Evolutionary conservation across 2,888 invertebrate genomes (phyloP), one percentile per base, ranked within the genome.

Genomic region (Phaonia tiefii): DNA sequence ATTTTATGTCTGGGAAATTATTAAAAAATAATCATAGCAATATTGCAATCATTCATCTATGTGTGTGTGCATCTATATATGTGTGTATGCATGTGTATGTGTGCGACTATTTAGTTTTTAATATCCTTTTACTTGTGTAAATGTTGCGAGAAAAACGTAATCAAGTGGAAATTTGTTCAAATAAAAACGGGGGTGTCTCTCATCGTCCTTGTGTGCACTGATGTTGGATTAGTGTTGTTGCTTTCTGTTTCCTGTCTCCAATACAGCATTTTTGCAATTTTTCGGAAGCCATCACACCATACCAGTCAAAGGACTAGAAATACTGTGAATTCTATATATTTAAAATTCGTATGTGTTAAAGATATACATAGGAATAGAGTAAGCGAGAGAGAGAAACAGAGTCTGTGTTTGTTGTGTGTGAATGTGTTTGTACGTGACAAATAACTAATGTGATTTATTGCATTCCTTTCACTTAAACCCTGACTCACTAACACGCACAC

Each of bases 361-460:
- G n/a, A n/a, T n/a, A n/a, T n/a, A n/a, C n/a, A n/a, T n/a, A n/a
- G n/a, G n/a, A n/a, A n/a, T n/a, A n/a, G n/a, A n/a, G 31, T 31
- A 3, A 5, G 31, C 31, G 31, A 31, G 31, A 31, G 31, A 3
- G 31, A 31, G n/a, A n/a, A n/a, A n/a, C n/a, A n/a, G n/a, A 31
- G 3, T 31, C 8, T 8, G 4, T 31, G 8, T 31, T 31, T 31
- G 31, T 31, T 31, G 58, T 39, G 60, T 60, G 58, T 22, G 44
- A 13, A 44, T n/a, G 26, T 56, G 56, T 56, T n/a, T 37, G 37
- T 60, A 60, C 60, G 60, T 60, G 60, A 60, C 60, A 60, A 60
- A 60, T 60, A 60, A 60, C 60, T 60, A 60, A 60, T 60, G 60
- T 60, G 60, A 60, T 60, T 60, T 60, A 60, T 60, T 60, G 60